Base-by-base conservation (phyloP, 1,140 invertebrate species). In the Triops cancriformis region DNA sequence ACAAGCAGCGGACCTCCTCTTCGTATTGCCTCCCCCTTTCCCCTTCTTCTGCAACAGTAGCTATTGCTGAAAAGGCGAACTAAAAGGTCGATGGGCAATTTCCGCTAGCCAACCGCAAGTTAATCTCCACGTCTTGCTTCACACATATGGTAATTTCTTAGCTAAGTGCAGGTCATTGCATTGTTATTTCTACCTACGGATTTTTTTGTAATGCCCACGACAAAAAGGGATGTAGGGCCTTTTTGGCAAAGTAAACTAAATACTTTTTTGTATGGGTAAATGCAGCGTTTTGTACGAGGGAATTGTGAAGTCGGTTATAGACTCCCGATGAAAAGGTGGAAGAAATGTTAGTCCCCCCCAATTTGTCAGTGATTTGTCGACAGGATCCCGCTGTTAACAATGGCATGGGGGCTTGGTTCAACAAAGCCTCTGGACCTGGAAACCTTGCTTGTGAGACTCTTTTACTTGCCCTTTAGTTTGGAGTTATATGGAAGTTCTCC, bases 321-420 rank as follows among this genome's bases (percentile, higher is more conserved):
- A 64, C 18, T 64, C 31, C n/a, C 23, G 51, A 23, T 64, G 51
- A 64, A 64, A 14, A 10, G 51, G 51, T 64, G 51, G 51, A 6
- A 64, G 51, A 64, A n/a, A 64, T 64, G 51, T 64, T 23, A 64
- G 51, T 64, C 51, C 51, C 51, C 43, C 51, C 23, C 51, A 64
- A 64, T 64, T 64, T 64, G 51, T 64, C 51, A 64, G 51, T 64
- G 51, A 64, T 64, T 64, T 64, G 51, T 64, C 51, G 51, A 64
- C 51, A 64, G 51, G 31, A 64, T 64, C 51, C 51, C 51, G 51
- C 51, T 64, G 51, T 64, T 64, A 64, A 64, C 51, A 64, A 64
- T 64, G 51, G 51, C 51, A 64, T n/a, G 51, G 51, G 43, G 51
- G 51, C 51, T 64, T 64, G 51, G 51, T 64, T 64, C 51, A 23